phyloP scores from a whole-genome alignment of 2,888 invertebrate genomes.

The Plagodis dolabraria region DNA sequence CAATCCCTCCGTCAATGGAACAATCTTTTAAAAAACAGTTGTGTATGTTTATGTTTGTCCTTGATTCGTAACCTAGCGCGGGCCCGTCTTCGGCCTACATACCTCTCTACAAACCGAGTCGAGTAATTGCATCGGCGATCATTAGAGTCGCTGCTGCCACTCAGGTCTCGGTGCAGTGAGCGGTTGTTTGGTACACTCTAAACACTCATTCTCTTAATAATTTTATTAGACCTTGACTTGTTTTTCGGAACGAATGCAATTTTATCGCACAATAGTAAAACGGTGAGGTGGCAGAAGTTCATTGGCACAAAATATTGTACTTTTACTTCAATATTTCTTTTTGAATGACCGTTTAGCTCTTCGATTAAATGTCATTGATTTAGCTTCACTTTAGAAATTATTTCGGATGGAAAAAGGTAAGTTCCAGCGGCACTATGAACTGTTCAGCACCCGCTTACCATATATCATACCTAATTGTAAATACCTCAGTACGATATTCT shows the following conservation, averaged over 20 bases:
- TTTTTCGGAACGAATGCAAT: conserved; percentile 17
- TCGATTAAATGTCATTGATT: neutral
- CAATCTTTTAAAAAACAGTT: neutral
- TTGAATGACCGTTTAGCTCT: too few relatives aligned
- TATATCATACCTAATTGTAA: too few relatives aligned
- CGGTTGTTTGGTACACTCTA: conserved; percentile 34
- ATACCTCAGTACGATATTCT: too few relatives aligned
- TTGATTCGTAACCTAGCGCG: conserved; percentile 61
- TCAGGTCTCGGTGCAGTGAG: conserved; percentile 38
- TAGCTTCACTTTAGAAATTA: neutral
- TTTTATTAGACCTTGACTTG: conserved; percentile 21
- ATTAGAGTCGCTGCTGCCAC: conserved; percentile 34
- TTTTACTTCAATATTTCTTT: too few relatives aligned
- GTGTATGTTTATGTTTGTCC: conserved; percentile 41
- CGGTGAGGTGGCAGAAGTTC: conserved; percentile 2
- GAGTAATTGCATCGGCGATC: conserved; percentile 50
- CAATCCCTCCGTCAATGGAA: neutral
- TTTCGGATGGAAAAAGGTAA: too few relatives aligned
- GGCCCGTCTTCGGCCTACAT: conserved; percentile 62
- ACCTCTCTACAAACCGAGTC: conserved; percentile 47
- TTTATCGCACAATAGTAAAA: conserved; percentile 14
- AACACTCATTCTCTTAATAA: conserved; percentile 16
- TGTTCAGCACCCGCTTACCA: too few relatives aligned
- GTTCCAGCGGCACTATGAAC: too few relatives aligned
- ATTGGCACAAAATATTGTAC: too few relatives aligned